Conservation (phyloP, 1,140 invertebrate species). For the Glossosoma conforme region DNA sequence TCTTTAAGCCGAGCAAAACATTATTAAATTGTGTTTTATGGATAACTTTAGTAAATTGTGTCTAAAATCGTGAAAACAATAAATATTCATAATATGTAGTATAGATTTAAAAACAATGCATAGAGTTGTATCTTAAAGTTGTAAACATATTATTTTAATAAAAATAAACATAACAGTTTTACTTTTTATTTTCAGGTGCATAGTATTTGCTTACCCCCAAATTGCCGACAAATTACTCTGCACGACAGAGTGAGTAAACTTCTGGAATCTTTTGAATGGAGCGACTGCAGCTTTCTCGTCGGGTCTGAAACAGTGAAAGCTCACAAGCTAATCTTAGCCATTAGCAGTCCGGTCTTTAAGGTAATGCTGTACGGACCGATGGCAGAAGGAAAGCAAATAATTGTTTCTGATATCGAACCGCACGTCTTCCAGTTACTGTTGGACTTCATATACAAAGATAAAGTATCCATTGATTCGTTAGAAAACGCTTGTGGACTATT, state of each 20-base stretch:
- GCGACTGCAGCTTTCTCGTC: conserved; percentile 52
- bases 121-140: no score
- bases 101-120: no score
- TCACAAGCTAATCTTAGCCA: conserved; percentile 64
- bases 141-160: no score
- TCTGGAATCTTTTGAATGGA: conserved; percentile 47
- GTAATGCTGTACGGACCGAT: conserved; percentile 67
- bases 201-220: conserved; percentile 15
- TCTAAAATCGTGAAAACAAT: no score
- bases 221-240: conserved; percentile 28
- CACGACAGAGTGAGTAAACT: conserved; percentile 47
- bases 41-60: no score
- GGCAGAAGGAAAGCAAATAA: conserved; percentile 46
- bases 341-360: conserved; percentile 70
- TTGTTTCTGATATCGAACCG: conserved; percentile 49
- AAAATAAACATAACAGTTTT: background rate
- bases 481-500: conserved; percentile 52
- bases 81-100: no score
- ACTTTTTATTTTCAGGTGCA: conserved; percentile 25
- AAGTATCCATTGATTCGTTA: conserved; percentile 45
- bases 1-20: no score
- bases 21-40: no score
- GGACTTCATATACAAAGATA: conserved; percentile 53
- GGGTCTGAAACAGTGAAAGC: conserved; percentile 50
- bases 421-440: conserved; percentile 51